Base-by-base conservation (phyloP, 2,113 vertebrate species). In the Rhipidura dahli region DNA sequence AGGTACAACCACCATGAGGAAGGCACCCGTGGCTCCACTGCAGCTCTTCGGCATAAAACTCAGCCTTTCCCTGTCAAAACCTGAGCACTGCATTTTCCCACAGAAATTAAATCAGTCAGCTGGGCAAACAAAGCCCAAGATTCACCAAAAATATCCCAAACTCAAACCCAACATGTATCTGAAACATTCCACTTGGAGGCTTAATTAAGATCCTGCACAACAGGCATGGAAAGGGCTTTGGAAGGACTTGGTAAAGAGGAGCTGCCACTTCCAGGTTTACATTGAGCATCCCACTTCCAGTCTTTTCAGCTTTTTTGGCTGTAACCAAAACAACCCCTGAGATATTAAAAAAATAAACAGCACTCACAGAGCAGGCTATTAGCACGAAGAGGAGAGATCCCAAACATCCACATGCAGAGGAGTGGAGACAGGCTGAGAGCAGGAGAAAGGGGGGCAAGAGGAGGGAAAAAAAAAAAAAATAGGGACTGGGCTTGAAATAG, bases 311-410 rank as follows among this genome's bases (percentile, higher is more conserved):
- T 50, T 70, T 70, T 75, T 65, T 64, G 68, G 79, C 66, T 84
- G 71, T 45, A 90, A 90, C 51, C 47, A 89, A 95, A 95, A 81
- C 81, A 93, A 89, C 28, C 27, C 27, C 56, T 49, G 84, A 69
- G 7, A 42, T 33, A 53, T 70, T 61, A 63, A 83, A 91, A 93
- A 93, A 93, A 90, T 35, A 88, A 96, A 90, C 59, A 94, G 68
- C 85, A 71, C 68, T 39, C 92, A 50, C 56, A 90, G 51, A 59
- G 61, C 17, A 76, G 63, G 57, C 57, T 70, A 81, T 95, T 63
- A 93, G 69, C 50, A 76, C 68, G 83, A 44, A 60, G 45, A 57
- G 39, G 72, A 83, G 73, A 96, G 57, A 94, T 83, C 92, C 21
- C 70, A 89, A 94, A 95, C 70, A 87, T 66, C 42, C 76, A 39